Base-by-base conservation (phyloP, 2,888 invertebrate genomes). In the Arrhopalites spinosus region DNA sequence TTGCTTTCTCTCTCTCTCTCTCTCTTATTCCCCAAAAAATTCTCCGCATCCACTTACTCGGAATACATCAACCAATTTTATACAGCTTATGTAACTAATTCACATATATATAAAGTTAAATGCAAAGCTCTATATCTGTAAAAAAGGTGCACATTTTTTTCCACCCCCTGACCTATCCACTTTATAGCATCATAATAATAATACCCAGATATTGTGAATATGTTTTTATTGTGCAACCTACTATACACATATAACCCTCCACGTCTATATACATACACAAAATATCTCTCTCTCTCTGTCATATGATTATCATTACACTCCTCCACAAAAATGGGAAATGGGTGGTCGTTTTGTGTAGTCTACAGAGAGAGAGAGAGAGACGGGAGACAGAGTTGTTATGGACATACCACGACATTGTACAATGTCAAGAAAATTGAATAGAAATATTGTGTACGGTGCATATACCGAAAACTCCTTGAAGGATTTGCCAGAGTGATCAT, bases 151-250 rank as follows among this genome's bases (percentile, higher is more conserved):
- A n/a, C n/a, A n/a, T n/a, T 59, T 75, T 64, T 71, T 69, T 69
- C 59, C 72, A 68, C 3, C 75, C 77, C 70, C 61, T 70, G 75
- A 75, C 75, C 75, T 75, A 75, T 70, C 70, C 75, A 75, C 75
- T 69, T 75, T 47, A 70, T 74, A 36, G 69, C 74, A 70, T 70
- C 75, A 36, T 70, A 69, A 69, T 75, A 75, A 75, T 25, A 69
- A 61, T 50, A n/a, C n/a, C n/a, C n/a, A 75, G 25, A 72, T 50
- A 27, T 36, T 72, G 47, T 72, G 47, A 72, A 72, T 72, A 61
- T 72, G 20, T 71, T 72, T 36, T 72, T 47, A 47, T 72, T 72
- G 47, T 27, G 59, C 23, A 1, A 29, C 13, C 50, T 29, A n/a
- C 56, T 30, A 30, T 70, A 7, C 36, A 36, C 11, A 36, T 36